Percentiles rank a stretch among this genome's conserved stretches.
phyloP scores from a whole-genome alignment of 2,797 vertebrate genomes.

The Anas flavirostris region DNA sequence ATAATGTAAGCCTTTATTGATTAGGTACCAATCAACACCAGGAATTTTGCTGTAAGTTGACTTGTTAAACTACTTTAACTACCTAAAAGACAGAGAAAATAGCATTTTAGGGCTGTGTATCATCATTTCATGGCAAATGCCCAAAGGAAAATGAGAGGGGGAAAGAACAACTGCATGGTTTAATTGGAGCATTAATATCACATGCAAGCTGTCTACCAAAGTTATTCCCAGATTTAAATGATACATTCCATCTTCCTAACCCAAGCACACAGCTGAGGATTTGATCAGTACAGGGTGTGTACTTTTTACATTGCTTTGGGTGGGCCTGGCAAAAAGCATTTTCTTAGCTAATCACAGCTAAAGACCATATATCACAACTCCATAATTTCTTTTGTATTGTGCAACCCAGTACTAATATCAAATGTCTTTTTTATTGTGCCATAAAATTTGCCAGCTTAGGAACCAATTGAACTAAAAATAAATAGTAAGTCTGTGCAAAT shows the following conservation, averaged over 20 bases:
- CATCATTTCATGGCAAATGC: neutral
- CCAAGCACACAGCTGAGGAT: neutral
- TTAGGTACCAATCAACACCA: neutral
- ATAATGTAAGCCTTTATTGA: neutral
- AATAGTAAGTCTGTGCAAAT: neutral
- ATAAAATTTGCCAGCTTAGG: neutral
- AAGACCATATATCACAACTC: neutral
- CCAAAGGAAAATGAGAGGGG: neutral
- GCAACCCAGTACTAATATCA: neutral
- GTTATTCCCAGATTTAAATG: neutral
- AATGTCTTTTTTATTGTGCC: neutral
- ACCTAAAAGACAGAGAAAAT: neutral
- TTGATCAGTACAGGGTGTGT: constrained; percentile 29
- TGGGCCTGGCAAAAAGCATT: constrained; percentile 15
- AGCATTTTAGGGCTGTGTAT: neutral
- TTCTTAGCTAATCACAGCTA: neutral
- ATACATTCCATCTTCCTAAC: neutral
- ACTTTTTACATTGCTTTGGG: neutral
- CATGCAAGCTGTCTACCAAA: neutral
- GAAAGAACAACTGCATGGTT: neutral
- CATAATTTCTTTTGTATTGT: neutral
- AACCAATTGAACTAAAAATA: neutral
- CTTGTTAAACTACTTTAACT: neutral
- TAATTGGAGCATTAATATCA: neutral
- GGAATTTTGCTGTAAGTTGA: neutral